Base-by-base conservation (phyloP, 2,797 vertebrate species). In the Enteromius viviparus region DNA sequence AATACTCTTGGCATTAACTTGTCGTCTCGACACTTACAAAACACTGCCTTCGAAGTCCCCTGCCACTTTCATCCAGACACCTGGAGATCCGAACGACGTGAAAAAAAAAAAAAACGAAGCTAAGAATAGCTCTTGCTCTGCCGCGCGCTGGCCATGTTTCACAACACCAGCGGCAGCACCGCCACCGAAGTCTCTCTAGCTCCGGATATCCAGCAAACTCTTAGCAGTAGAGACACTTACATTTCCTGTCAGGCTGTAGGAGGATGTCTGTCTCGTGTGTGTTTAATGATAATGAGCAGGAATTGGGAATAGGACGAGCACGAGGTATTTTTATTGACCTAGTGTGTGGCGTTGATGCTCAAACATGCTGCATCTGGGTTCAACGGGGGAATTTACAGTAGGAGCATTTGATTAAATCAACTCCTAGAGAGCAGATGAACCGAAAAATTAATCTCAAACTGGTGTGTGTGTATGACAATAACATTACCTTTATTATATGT, bases 321-420 rank as follows among this genome's bases (percentile, higher is more conserved):
- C 40, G 23, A 76, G 80, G 82, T 74, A 49, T 85, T 69, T 86
- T 83, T 85, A 86, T 83, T 86, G 85, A 85, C 85, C 26, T 34
- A 85, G 83, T 70, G 78, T 76, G 84, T 76, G 81, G 74, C 51
- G n/a, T 49, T 12, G 23, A 64, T 14, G 10, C 40, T 45, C 78
- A 85, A 85, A 83, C 77, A 78, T 21, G 19, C 29, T 9, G 29
- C 32, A 58, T 53, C 60, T 51, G 77, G 78, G 62, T 29, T 62
- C 19, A 42, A 0, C 1, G 17, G 49, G 72, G 32, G 71, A 71
- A 81, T 70, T 81, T 66, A 66, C 1, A 17, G 15, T 51, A 80
- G 19, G 10, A 75, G 17, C 42, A 64, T 86, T 65, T 66, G 55
- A 62, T 55, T 77, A 81, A 58, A 77, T 64, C 76, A 81, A 47